Evolutionary conservation across 2,888 invertebrate genomes (phyloP), one percentile per base, ranked within the genome.

Genomic region (Volucella bombylans): DNA sequence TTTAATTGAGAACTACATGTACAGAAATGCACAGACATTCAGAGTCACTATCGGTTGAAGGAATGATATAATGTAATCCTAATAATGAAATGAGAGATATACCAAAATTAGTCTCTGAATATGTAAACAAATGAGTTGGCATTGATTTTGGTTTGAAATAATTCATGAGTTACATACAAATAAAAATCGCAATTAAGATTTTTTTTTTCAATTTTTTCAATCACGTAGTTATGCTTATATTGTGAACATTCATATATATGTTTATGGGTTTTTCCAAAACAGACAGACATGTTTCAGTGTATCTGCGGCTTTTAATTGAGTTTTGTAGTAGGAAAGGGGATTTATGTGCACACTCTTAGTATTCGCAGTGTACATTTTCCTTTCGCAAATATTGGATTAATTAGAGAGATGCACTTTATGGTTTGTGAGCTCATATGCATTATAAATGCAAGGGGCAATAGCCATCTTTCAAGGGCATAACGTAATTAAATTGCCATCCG

Each of bases 331-430:
- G 38, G 50, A 43, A 23, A n/a, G 39, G 43, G 8, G 18, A 43
- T 61, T 2, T 2, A 23, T 23, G 18, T 23, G 18, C 3, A 23
- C 18, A 23, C 18, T 23, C 18, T 1, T 23, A 23, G 18, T 23
- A 23, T 23, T 23, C 15, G 38, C n/a, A 64, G 68, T 57, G 43
- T 39, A 18, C 14, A 64, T 64, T 74, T 69, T 57, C 45, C 71
- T 61, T 65, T 8, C 47, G 59, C 47, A 59, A 71, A 76, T 71
- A 69, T 76, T 65, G 52, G 14, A 76, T 76, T 81, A 65, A 81
- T 76, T 61, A 71, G 45, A 61, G 65, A 31, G 52, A 69, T 81
- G 76, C 64, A 74, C 38, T 74, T 59, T 52, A 18, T 45, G 67
- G 54, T 18, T 41, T 47, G 64, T 47, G 50, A 31, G 18, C 50